Evolutionary conservation across 2,888 invertebrate genomes (phyloP).

Genomic region (Diaphora mendica): DNA sequence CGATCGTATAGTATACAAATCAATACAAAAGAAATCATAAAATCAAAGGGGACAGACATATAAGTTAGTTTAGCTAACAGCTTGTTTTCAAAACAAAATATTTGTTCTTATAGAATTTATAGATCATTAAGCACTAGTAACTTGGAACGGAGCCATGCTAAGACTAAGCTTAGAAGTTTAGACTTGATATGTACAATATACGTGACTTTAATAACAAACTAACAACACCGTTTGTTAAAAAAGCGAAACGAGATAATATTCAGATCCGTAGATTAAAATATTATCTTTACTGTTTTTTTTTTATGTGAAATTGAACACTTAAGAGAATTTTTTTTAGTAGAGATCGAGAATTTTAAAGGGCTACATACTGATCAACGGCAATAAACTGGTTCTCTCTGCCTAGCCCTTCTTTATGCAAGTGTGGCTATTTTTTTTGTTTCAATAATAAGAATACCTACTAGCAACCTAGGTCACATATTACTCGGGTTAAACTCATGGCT

Average conservation of each 20-base stretch:
- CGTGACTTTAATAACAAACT: background rate
- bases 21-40: too few species aligned
- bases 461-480: too few species aligned
- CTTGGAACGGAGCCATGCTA: background rate
- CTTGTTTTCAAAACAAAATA: background rate
- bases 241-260: background rate
- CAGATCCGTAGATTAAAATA: background rate
- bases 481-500: too few species aligned
- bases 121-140: background rate
- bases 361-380: too few species aligned
- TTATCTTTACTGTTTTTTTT: background rate
- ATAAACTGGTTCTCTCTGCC: background rate
- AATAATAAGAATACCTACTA: too few species aligned
- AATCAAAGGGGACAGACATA: background rate
- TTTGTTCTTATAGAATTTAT: background rate
- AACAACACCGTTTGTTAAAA: background rate
- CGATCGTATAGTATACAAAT: too few species aligned
- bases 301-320: too few species aligned
- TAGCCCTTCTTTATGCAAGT: too few species aligned
- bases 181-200: background rate
- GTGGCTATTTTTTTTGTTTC: too few species aligned
- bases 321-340: background rate
- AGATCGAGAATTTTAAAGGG: too few species aligned
- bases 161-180: slow-evolving; percentile 9
- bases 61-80: background rate